Conservation (phyloP, 1,140 invertebrate genomes). For the Gryon sp. region DNA sequence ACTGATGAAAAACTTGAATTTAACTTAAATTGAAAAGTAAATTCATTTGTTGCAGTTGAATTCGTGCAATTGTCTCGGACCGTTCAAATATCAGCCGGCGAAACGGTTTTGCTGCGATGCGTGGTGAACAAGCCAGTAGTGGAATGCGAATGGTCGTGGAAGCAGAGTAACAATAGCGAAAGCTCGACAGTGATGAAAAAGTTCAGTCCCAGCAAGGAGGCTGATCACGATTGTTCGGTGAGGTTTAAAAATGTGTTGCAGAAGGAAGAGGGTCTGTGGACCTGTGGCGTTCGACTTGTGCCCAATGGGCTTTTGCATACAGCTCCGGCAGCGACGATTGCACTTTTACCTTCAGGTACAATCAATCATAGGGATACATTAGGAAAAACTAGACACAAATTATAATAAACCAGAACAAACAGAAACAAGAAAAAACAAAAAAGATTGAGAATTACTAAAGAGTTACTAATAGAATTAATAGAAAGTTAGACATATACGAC, state of each 20-base stretch:
- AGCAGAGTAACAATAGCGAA: conserved; percentile 71
- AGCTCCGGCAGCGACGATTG: conserved; percentile 74
- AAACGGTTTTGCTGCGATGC: conserved; percentile 75
- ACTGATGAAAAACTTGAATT: too few relatives aligned
- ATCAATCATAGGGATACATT: too few relatives aligned
- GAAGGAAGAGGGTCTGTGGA: conserved; percentile 78
- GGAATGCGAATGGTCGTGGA: conserved; percentile 78
- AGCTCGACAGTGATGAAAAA: conserved; percentile 71
- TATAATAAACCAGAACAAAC: too few relatives aligned
- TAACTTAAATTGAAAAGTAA: too few relatives aligned
- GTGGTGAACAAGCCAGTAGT: conserved; percentile 75
- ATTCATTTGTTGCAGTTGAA: conserved; percentile 75
- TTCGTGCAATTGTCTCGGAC: conserved; percentile 75
- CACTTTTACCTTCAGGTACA: conserved; percentile 75
- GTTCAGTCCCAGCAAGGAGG: conserved; percentile 73
- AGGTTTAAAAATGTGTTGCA: conserved; percentile 76
- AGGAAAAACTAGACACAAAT: too few relatives aligned
- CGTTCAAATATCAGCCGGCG: conserved; percentile 75
- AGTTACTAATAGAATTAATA: too few relatives aligned
- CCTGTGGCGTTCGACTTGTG: conserved; percentile 74
- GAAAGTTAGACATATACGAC: too few relatives aligned
- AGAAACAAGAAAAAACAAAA: too few relatives aligned
- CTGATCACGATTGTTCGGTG: conserved; percentile 76
- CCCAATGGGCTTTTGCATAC: conserved; percentile 71
- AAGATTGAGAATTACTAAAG: too few relatives aligned